Base-by-base conservation (phyloP, 1,140 invertebrate species). In the Pseudomyrmex cubaensis region DNA sequence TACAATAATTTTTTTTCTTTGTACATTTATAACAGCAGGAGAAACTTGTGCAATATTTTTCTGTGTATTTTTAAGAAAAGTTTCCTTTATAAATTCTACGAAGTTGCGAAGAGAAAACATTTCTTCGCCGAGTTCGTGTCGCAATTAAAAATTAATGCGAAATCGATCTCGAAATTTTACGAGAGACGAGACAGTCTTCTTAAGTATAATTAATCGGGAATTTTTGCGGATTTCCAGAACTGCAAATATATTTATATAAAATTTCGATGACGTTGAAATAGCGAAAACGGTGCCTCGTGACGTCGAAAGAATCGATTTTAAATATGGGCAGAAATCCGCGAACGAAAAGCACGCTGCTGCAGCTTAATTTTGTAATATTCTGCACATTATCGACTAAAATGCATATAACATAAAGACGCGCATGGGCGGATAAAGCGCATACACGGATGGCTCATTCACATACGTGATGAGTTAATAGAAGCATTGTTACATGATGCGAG, bases 401-500 rank as follows among this genome's bases (percentile, higher is more conserved):
- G 35, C 8, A 2, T 17, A 64, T 10, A n/a, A 10, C 50, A 62
- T 20, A 66, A 64, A 54, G 62, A 5, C 46, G n/a, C 48, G 63
- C 63, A 22, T 12, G n/a, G 9, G 35, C 52, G 54, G 25, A 57
- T 67, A 69, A 70, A 35, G 35, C 57, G 52, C 56, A 25, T 78
- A 50, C 54, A 9, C 35, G 12, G 46, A 48, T 59, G 44, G 35
- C 63, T 78, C 15, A 70, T 70, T 70, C 64, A 54, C 54, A 20
- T 13, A 57, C 54, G 52, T 48, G 52, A 77, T 50, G 52, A 63
- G 2, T 17, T 57, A 76, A 64, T 52, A 63, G 48, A 25, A 54
- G 25, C 61, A 76, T 74, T 52, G 61, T 20, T 35, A 48, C 72
- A 52, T 66, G 61, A 64, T 64, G 59, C 46, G 17, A 17, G 20